Percentiles rank a stretch among this genome's conserved stretches.
Evolutionary conservation across 2,113 vertebrate species (phyloP).

Genomic region (Mustela nigripes): DNA sequence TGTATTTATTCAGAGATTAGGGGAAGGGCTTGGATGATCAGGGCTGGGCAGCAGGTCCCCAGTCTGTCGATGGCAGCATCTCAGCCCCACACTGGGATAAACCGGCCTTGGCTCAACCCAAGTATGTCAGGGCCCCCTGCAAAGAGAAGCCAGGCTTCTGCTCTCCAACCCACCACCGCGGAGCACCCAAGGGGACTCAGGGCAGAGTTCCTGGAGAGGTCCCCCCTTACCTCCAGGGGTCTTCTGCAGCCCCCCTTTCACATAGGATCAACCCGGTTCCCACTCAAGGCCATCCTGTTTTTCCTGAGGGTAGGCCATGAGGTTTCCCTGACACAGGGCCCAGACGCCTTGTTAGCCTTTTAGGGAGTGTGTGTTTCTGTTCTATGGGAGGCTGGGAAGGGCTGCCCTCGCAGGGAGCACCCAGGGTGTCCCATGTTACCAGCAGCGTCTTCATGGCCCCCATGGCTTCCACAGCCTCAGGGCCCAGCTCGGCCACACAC

Average conservation of each 20-base stretch:
- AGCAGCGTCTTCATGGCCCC: constrained; percentile 34
- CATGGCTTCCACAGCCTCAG: neutral
- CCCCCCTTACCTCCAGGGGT: accelerated
- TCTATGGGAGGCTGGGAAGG: neutral
- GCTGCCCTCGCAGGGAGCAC: accelerated
- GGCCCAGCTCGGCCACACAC: constrained; percentile 68
- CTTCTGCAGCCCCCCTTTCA: neutral
- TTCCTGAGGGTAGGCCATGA: neutral
- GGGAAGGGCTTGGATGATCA: accelerated
- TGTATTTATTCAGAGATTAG: constrained; percentile 60
- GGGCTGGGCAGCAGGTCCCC: neutral
- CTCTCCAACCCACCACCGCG: too few species aligned
- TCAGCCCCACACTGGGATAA: neutral
- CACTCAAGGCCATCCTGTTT: neutral
- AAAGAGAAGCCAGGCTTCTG: constrained; percentile 1
- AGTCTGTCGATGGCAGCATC: neutral
- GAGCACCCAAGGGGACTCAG: neutral
- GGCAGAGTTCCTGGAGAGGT: neutral
- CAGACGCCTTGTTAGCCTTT: neutral
- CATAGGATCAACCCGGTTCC: neutral
- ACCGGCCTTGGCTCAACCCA: neutral
- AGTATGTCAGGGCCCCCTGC: constrained; percentile 31
- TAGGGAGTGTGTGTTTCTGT: neutral
- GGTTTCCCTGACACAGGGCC: neutral
- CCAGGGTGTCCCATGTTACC: constrained; percentile 26